These are phyloP conservation scores for Ctenosaura bakeri DNA, from an alignment of 2,797 vertebrate genomes.

Conservation along the genomic window DNA sequence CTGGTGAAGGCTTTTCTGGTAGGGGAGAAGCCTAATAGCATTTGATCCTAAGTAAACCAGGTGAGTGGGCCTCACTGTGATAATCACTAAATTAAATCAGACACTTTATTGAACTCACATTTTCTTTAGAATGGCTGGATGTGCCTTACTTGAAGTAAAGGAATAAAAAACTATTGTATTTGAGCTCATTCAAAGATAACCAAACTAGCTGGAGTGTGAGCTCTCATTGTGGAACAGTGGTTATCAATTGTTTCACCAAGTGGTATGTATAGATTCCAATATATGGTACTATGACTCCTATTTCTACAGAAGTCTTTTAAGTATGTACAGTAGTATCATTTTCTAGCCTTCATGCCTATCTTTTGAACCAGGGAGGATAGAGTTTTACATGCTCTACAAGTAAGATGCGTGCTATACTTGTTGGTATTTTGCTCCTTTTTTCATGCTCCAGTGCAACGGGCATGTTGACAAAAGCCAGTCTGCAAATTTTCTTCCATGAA, in stretches of 20 bases:
- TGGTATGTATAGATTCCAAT: neutral
- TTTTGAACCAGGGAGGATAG: no score
- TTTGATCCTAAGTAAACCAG: neutral
- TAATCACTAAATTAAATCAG: neutral
- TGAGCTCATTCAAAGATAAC: no score
- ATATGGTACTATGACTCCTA: no score
- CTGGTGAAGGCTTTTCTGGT: neutral
- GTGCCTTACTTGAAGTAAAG: no score
- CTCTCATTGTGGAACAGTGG: no score
- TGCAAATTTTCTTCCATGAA: neutral
- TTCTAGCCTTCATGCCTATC: neutral
- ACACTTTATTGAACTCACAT: neutral
- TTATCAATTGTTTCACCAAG: no score
- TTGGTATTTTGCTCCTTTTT: neutral
- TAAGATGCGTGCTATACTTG: neutral
- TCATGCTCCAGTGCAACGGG: neutral
- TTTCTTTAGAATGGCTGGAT: neutral
- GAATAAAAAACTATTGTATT: no score
- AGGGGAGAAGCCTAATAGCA: neutral
- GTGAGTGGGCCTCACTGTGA: neutral
- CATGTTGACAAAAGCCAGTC: neutral
- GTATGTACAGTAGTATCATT: neutral
- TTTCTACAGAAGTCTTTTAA: neutral
- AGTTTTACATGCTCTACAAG: neutral
- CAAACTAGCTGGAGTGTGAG: no score